Percentiles rank a stretch among this genome's conserved stretches.
phyloP scores from a whole-genome alignment of 2,888 invertebrate genomes.

The Nemapogon koenigi region DNA sequence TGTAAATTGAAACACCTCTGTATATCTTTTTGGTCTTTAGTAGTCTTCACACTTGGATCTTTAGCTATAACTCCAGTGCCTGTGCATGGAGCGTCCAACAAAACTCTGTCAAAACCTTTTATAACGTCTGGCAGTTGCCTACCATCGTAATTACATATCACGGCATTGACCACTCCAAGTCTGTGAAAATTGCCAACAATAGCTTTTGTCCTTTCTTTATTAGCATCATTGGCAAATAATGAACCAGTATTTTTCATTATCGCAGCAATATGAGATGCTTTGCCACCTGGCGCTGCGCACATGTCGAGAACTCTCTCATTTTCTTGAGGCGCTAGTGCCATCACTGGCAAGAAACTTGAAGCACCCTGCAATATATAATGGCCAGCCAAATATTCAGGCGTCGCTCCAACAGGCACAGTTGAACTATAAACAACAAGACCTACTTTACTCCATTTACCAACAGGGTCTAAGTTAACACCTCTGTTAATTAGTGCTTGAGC shows the following conservation, averaged over 20 bases:
- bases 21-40: conserved; percentile 88
- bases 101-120: conserved; percentile 92
- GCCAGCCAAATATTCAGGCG: conserved; percentile 98
- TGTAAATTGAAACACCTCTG: conserved; percentile 92
- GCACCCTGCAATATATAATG: conserved; percentile 98
- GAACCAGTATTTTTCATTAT: conserved; percentile 98
- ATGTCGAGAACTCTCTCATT: conserved; percentile 94
- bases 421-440: conserved; percentile 96
- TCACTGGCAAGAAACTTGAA: conserved; percentile 95
- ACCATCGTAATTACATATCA: conserved; percentile 91
- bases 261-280: conserved; percentile 96
- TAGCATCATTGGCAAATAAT: conserved; percentile 95
- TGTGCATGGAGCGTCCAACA: conserved; percentile 97
- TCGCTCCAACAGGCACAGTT: conserved; percentile 96
- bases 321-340: conserved; percentile 97
- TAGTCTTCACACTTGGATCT: conserved; percentile 95
- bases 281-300: conserved; percentile 98
- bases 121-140: conserved; percentile 82
- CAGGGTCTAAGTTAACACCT: conserved; percentile 97
- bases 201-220: conserved; percentile 87
- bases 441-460: conserved; percentile 98
- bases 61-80: conserved; percentile 98
- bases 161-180: conserved; percentile 92
- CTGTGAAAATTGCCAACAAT: conserved; percentile 97
- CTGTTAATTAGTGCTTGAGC: conserved; percentile 94